Base-by-base conservation (phyloP, 2,888 invertebrate genomes). In the Drosophila helvetica region DNA sequence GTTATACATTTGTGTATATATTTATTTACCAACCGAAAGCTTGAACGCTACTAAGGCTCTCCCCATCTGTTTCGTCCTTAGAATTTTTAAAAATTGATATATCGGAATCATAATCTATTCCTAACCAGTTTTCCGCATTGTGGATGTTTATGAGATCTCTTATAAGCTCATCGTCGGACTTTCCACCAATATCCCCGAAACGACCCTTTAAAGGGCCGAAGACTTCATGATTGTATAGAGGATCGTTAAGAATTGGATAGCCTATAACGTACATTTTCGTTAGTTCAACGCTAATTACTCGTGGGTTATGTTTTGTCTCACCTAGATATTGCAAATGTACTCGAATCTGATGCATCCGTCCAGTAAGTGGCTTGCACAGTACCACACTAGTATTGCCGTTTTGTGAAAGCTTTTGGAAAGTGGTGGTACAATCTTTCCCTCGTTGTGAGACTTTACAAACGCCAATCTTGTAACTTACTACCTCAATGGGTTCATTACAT, bases 321-420 rank as follows among this genome's bases (percentile, higher is more conserved):
- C 98, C 99, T 89, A 99, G 94, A 92, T 96, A 99, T 93, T 99
- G 99, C 74, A 99, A 94, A 92, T 99, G 99, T 33, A 99, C 98
- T 78, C 99, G 94, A 79, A 99, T 99, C 93, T 99, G 99, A 92
- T 99, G 99, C 95, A 99, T 99, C 75, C 99, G 93, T 1, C 99
- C 99, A 1, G 99, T 99, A 90, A 96, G 96, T 0, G 99, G 99
- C 90, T 95, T 95, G 93, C 98, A 98, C 38, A 96, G 94, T 12
- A 99, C 98, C 30, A 98, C 96, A 89, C 98, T 98, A 1, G 97
- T 96, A 88, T 95, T 95, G 1, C 95, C 95, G 92, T 98, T 97
- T 93, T 93, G 97, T 46, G 96, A 96, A 59, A 99, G 92, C 88
- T 96, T 94, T 91, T 96, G 95, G 93, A 99, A 99, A 73, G 95